These are phyloP conservation scores for Encarsia formosa DNA, from an alignment of 2,888 invertebrate species.

Conservation along the genomic window DNA sequence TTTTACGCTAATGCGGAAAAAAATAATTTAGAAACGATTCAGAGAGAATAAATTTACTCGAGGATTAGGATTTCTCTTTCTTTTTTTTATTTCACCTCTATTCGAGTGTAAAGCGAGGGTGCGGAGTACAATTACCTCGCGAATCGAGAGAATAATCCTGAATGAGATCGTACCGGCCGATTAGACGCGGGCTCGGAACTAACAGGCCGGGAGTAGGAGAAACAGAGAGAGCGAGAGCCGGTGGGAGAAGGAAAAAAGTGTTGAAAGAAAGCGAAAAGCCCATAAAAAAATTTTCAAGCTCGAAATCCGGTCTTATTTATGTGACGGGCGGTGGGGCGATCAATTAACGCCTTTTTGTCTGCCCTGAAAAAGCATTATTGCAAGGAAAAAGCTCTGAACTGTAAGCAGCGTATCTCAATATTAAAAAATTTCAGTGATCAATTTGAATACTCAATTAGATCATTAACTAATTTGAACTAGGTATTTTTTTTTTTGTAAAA, in stretches of 20 bases:
- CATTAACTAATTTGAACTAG: too few species aligned
- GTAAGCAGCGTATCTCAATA: too few species aligned
- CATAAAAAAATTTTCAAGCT: constrained; percentile 21
- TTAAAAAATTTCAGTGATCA: too few species aligned
- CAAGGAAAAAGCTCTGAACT: too few species aligned
- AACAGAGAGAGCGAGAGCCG: neutral
- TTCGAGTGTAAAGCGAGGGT: neutral
- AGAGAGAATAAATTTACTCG: neutral
- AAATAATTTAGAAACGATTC: constrained; percentile 2
- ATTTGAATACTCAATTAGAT: too few species aligned
- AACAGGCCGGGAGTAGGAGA: neutral
- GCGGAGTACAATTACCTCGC: constrained; percentile 6
- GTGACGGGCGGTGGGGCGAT: constrained; percentile 29
- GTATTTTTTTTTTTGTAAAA: too few species aligned
- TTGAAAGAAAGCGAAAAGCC: neutral
- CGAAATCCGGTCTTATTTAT: constrained; percentile 30
- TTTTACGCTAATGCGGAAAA: too few species aligned
- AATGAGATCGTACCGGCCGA: constrained; percentile 14
- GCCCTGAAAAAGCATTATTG: too few species aligned
- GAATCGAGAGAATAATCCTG: constrained; percentile 13
- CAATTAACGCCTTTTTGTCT: constrained; percentile 31
- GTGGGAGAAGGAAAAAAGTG: neutral
- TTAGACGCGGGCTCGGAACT: constrained; percentile 1
- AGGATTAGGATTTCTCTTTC: constrained; percentile 1
- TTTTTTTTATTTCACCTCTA: neutral